phyloP scores from a whole-genome alignment of 2,797 vertebrate genomes.

The Meda fulgida region DNA sequence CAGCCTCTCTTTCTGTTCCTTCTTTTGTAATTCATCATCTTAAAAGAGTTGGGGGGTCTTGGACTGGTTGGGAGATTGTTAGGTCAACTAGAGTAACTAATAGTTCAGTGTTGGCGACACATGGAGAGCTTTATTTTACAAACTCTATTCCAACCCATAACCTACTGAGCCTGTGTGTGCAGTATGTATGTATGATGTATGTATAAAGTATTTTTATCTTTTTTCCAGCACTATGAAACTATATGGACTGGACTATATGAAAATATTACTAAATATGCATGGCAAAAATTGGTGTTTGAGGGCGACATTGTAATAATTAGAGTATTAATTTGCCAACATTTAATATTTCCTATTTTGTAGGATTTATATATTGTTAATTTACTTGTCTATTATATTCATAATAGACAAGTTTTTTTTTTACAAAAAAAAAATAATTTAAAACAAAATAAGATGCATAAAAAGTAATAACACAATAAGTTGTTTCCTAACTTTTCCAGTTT shows the following conservation, averaged over 20 bases:
- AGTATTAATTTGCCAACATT: background rate
- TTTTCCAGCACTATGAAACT: background rate
- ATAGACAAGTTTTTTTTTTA: conserved; percentile 9
- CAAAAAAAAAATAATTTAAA: background rate
- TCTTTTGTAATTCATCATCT: conserved; percentile 73
- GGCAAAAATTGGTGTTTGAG: background rate
- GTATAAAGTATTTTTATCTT: background rate
- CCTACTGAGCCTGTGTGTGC: fast-evolving
- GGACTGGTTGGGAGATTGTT: conserved; percentile 31
- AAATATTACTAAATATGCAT: background rate
- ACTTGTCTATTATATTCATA: background rate
- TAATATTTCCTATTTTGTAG: background rate
- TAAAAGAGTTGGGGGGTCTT: conserved; percentile 63
- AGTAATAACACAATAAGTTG: background rate
- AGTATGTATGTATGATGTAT: background rate
- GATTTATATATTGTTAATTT: background rate
- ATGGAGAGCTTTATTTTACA: conserved; percentile 1
- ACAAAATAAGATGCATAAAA: background rate
- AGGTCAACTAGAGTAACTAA: background rate
- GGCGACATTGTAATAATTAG: background rate
- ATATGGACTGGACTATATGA: too few species aligned
- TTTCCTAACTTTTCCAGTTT: background rate
- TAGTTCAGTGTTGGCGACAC: background rate
- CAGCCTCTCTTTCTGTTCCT: conserved; percentile 69
- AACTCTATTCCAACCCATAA: background rate